A percentile compares a stretch with the other conserved stretches of the same genome.
Evolutionary conservation across 2,888 invertebrate species (phyloP).

Genomic region (Daptonema setosum): DNA sequence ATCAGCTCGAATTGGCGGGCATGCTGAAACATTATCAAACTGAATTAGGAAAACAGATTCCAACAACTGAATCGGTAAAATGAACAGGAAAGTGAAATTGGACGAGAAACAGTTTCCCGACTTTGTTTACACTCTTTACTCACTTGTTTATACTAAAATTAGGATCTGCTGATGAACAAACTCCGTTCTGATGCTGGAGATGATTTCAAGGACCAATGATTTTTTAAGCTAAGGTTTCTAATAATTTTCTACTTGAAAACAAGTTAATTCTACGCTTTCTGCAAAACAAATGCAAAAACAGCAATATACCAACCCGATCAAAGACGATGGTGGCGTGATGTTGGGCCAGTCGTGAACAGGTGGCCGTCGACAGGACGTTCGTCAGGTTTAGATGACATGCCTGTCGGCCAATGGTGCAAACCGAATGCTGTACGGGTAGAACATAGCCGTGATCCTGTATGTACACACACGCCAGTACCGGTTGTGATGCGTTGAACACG

Average conservation of each 20-base stretch:
- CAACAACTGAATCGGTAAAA: too few species aligned
- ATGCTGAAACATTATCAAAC: not conserved
- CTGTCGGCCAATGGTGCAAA: not conserved
- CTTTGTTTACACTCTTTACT: too few species aligned
- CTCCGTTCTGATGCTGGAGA: too few species aligned
- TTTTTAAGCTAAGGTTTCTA: too few species aligned
- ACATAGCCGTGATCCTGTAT: not conserved
- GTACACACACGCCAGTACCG: not conserved
- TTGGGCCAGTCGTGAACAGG: not conserved
- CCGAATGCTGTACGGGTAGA: not conserved
- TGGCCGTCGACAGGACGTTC: not conserved
- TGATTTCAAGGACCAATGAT: too few species aligned
- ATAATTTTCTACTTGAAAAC: too few species aligned
- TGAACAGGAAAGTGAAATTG: too few species aligned
- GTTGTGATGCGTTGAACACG: not conserved
- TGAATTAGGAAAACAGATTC: not conserved
- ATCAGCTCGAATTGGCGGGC: not conserved
- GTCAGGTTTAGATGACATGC: not conserved
- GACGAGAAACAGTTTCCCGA: too few species aligned
- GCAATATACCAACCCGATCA: not conserved
- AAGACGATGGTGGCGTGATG: not conserved
- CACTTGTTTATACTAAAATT: too few species aligned
- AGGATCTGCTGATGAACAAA: too few species aligned
- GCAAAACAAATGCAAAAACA: not conserved
- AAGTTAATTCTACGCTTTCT: too few species aligned